Conservation (phyloP, 2,888 invertebrate genomes). For the Tiliacea aurago region DNA sequence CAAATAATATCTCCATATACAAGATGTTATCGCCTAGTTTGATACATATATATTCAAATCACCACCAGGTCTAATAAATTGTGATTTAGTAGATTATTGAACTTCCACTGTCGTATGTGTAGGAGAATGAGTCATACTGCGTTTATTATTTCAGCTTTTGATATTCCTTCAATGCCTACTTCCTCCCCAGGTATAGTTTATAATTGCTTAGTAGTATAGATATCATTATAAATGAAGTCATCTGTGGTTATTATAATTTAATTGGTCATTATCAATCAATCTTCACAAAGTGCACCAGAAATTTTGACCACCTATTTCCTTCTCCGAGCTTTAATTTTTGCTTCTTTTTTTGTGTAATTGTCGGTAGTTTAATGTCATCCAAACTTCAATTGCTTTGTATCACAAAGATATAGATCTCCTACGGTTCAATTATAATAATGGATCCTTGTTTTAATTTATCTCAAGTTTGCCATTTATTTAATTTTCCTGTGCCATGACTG, state of each 20-base stretch:
- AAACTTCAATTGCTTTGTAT: slow-evolving; percentile 9
- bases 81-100: slow-evolving; percentile 56
- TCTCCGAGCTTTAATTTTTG: neutral
- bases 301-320: slow-evolving; percentile 32
- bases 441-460: slow-evolving; percentile 2
- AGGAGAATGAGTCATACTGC: slow-evolving; percentile 28
- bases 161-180: neutral
- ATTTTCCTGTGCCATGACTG: neutral
- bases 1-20: slow-evolving; percentile 7
- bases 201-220: slow-evolving; percentile 5
- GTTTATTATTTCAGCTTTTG: neutral
- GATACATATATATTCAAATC: slow-evolving; percentile 25
- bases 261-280: slow-evolving; percentile 24
- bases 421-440: slow-evolving; percentile 31
- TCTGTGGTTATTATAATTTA: neutral
- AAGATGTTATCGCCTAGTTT: slow-evolving; percentile 6
- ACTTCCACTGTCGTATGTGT: slow-evolving; percentile 29
- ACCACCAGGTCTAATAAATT: slow-evolving; percentile 27
- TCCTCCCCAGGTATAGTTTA: slow-evolving; percentile 7
- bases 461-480: neutral
- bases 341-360: slow-evolving; percentile 36
- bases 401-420: slow-evolving; percentile 4
- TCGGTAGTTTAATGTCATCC: slow-evolving; percentile 22
- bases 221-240: neutral
- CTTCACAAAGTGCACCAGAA: neutral